A percentile compares a stretch with the other conserved stretches of the same genome.
Evolutionary conservation across 2,113 vertebrate species (phyloP).

Genomic region (Pao palembangensis): DNA sequence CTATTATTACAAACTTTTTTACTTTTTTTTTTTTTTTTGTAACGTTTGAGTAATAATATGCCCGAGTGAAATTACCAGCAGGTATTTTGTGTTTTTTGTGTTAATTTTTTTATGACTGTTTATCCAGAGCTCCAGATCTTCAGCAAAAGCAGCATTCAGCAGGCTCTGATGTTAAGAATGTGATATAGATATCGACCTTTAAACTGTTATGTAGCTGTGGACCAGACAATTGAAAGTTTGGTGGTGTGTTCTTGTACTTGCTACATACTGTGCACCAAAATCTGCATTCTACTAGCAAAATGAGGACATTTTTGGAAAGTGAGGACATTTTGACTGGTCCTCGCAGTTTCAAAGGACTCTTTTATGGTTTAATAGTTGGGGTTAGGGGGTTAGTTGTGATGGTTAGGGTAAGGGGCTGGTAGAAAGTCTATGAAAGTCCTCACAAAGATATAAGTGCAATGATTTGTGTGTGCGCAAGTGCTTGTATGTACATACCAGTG

Average conservation of each 20-base stretch:
- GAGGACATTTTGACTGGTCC: too few species aligned
- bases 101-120: conserved; percentile 27
- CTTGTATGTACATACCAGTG: conserved; percentile 1
- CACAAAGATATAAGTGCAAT: too few species aligned
- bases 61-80: conserved; percentile 56
- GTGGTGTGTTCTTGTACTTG: not conserved
- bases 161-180: conserved; percentile 66
- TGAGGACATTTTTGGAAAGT: too few species aligned
- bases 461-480: not conserved
- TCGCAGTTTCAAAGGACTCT: too few species aligned
- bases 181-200: conserved; percentile 62
- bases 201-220: conserved; percentile 62
- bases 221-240: conserved; percentile 24
- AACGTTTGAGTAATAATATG: conserved; percentile 39
- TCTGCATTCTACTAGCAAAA: too few species aligned
- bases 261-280: too few species aligned
- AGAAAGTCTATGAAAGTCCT: too few species aligned
- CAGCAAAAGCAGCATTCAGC: conserved; percentile 50
- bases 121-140: conserved; percentile 37
- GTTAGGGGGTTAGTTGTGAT: not conserved
- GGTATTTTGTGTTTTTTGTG: conserved; percentile 33
- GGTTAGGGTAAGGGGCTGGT: not conserved
- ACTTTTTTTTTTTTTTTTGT: conserved; percentile 18
- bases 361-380: too few species aligned
- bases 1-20: conserved; percentile 30